Evolutionary conservation across 2,888 invertebrate species (phyloP).

Genomic region (Philereme vetulata): DNA sequence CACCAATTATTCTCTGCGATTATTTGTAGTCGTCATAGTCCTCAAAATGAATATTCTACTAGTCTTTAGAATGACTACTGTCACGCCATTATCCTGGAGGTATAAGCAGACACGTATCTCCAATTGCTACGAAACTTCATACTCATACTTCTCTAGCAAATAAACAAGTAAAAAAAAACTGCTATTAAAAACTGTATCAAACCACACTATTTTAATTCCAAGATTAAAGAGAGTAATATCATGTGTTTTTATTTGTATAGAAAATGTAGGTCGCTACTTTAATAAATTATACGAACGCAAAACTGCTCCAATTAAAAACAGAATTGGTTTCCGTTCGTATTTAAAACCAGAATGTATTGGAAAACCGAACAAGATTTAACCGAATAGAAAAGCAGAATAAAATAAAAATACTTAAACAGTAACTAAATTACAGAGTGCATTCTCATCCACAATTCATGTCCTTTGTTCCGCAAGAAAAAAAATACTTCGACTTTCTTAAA

Average conservation of each 20-base stretch:
- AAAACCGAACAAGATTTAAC: constrained; percentile 29
- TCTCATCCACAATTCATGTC: constrained; percentile 35
- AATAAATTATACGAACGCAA: constrained; percentile 25
- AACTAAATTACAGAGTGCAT: constrained; percentile 36
- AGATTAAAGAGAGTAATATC: constrained; percentile 3
- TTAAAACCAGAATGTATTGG: constrained; percentile 16
- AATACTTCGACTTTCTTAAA: constrained; percentile 36
- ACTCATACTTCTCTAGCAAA: too few species aligned
- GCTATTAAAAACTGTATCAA: not conserved
- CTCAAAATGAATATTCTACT: too few species aligned
- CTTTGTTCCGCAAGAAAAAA: constrained; percentile 34
- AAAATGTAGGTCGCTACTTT: constrained; percentile 19
- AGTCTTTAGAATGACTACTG: too few species aligned
- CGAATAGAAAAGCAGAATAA: constrained; percentile 27
- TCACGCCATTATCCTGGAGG: too few species aligned
- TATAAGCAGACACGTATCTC: too few species aligned
- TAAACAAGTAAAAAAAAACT: too few species aligned
- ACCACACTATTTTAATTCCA: constrained; percentile 5
- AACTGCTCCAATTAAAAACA: constrained; percentile 18
- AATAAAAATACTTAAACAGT: constrained; percentile 28
- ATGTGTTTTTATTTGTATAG: constrained; percentile 18
- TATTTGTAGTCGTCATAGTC: too few species aligned
- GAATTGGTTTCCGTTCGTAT: constrained; percentile 17
- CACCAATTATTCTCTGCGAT: too few species aligned
- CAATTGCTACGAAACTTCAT: too few species aligned